Evolutionary conservation across 2,888 invertebrate genomes (phyloP).

Genomic region (Agrotis puta): DNA sequence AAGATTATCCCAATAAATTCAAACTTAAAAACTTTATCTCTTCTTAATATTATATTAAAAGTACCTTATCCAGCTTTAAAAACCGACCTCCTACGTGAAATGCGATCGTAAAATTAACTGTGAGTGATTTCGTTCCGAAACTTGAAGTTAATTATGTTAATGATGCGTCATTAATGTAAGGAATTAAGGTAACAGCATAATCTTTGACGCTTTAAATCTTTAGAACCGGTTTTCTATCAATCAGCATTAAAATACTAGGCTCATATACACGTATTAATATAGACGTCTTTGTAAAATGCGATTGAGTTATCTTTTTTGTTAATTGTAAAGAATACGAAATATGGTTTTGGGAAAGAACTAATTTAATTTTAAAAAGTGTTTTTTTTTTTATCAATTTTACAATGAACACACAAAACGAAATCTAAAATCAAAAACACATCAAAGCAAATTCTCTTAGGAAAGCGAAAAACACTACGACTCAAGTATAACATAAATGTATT

Average conservation of each 20-base stretch:
- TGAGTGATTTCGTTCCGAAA: conserved; percentile 43
- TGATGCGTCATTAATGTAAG: conserved; percentile 61
- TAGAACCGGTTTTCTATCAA: conserved; percentile 49
- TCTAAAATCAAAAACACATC: not conserved
- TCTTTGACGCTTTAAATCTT: conserved; percentile 57
- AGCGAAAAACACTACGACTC: conserved; percentile 9
- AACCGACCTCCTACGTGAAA: not conserved
- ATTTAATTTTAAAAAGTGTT: too few relatives aligned
- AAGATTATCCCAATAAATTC: too few relatives aligned
- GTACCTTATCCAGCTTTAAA: not conserved
- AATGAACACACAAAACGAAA: not conserved
- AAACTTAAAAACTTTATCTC: too few relatives aligned
- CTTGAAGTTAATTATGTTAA: conserved; percentile 66
- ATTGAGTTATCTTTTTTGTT: not conserved
- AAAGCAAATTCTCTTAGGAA: conserved; percentile 15
- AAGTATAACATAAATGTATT: conserved; percentile 30
- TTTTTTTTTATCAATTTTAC: not conserved
- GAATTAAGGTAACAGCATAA: conserved; percentile 60
- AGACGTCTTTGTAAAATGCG: conserved; percentile 12
- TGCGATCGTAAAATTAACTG: conserved; percentile 27
- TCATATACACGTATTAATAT: conserved; percentile 11
- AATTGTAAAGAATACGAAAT: not conserved
- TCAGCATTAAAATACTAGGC: conserved; percentile 43
- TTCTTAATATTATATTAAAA: too few relatives aligned
- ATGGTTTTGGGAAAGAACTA: not conserved